Evolutionary conservation across 2,888 invertebrate genomes (phyloP).

Genomic region (Sarcophaga subvicina): DNA sequence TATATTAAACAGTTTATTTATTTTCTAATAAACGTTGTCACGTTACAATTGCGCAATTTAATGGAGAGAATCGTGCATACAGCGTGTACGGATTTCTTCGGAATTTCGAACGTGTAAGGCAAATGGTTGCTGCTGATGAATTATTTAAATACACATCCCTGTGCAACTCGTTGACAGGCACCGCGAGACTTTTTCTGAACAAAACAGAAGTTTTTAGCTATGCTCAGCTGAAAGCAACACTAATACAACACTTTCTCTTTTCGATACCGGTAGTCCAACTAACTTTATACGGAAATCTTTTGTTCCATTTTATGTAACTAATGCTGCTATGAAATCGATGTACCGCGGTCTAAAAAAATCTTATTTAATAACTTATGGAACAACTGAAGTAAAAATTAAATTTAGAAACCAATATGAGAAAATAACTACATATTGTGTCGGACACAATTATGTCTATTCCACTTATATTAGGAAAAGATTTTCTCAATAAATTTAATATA

Average conservation of each 20-base stretch:
- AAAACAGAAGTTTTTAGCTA: conserved; percentile 28
- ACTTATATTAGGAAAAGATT: no score
- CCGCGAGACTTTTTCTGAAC: conserved; percentile 19
- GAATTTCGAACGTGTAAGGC: not conserved
- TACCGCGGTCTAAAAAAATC: conserved; percentile 21
- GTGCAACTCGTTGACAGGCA: conserved; percentile 27
- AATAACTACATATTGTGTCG: conserved; percentile 30
- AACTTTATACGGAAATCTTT: conserved; percentile 35
- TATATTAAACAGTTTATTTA: no score
- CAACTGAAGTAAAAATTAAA: conserved; percentile 42
- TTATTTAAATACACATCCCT: conserved; percentile 18
- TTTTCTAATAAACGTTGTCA: no score
- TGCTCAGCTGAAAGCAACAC: not conserved
- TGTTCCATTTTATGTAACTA: conserved; percentile 30
- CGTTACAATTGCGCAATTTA: no score
- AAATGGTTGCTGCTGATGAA: conserved; percentile 12
- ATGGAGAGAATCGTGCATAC: no score
- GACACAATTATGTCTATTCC: not conserved
- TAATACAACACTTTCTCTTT: conserved; percentile 49
- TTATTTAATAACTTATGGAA: conserved; percentile 37
- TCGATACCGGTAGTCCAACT: conserved; percentile 60
- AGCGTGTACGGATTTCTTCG: not conserved
- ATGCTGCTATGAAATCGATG: conserved; percentile 10
- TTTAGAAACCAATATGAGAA: conserved; percentile 41
- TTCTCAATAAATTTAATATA: conserved; percentile 33